Evolutionary conservation across 2,888 invertebrate species (phyloP).

Genomic region (Limnephilus rhombicus): DNA sequence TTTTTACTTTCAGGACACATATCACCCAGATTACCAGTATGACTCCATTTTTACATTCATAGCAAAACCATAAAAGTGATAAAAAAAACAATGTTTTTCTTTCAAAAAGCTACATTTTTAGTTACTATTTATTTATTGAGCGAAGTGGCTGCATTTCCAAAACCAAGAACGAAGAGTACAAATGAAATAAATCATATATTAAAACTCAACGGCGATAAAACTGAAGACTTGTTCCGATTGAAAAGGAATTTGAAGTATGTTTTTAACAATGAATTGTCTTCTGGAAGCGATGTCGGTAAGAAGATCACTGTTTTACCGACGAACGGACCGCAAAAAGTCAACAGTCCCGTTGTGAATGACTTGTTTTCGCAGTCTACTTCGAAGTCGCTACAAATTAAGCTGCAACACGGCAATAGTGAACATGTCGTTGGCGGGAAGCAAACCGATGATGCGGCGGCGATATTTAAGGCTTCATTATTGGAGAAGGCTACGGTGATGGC

Average conservation of each 20-base stretch:
- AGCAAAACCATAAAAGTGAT: background rate
- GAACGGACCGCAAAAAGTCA: background rate
- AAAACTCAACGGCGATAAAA: background rate
- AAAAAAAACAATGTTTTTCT: background rate
- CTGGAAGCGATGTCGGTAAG: constrained; percentile 11
- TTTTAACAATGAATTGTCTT: constrained; percentile 32
- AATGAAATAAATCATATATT: background rate
- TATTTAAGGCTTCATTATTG: constrained; percentile 12
- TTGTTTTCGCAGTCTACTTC: constrained; percentile 12
- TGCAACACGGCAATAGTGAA: background rate
- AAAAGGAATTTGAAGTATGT: constrained; percentile 29
- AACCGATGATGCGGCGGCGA: background rate
- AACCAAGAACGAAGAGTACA: background rate
- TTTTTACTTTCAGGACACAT: background rate
- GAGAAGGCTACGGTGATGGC: background rate
- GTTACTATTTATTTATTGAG: background rate
- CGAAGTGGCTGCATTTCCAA: background rate
- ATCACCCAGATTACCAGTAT: background rate
- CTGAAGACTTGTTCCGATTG: background rate
- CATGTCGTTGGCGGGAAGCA: background rate
- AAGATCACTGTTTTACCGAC: constrained; percentile 2
- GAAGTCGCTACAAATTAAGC: background rate
- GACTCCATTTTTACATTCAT: background rate
- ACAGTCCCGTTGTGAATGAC: background rate
- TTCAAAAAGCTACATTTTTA: background rate